phyloP scores from a whole-genome alignment of 2,797 vertebrate genomes.

The Pseudopleuronectes americanus region DNA sequence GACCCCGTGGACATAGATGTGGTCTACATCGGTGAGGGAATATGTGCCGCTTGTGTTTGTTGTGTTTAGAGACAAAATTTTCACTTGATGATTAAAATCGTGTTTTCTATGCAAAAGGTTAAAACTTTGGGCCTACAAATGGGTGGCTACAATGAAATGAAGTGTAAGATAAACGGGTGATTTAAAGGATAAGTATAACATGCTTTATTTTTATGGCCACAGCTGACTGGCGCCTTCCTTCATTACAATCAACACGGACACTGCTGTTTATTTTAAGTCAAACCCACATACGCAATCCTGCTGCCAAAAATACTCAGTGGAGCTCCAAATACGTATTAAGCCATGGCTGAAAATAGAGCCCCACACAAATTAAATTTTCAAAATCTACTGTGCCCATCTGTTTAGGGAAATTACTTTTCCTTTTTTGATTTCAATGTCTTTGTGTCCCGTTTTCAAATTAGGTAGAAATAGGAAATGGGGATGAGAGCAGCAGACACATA shows the following conservation, averaged over 20 bases:
- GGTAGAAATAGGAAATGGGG: neutral
- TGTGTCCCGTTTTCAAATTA: neutral
- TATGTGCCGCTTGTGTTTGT: neutral
- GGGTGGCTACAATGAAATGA: too few species aligned
- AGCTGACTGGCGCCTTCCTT: neutral
- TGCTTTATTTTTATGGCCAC: too few species aligned
- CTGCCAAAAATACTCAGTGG: neutral
- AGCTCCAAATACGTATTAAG: neutral
- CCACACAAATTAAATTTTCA: neutral
- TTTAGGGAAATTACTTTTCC: neutral
- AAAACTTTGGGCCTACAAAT: too few species aligned
- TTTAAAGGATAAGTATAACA: too few species aligned
- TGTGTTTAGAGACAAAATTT: neutral
- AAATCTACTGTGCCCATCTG: neutral
- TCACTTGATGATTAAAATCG: too few species aligned
- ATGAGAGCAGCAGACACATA: neutral
- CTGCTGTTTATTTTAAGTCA: neutral
- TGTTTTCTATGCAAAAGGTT: too few species aligned
- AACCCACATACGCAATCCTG: neutral
- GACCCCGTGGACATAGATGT: constrained; percentile 88
- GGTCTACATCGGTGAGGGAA: constrained; percentile 88
- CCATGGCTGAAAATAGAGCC: constrained; percentile 5
- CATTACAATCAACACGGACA: neutral
- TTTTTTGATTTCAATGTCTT: neutral
- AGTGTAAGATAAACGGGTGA: too few species aligned